Conservation (phyloP, 1,140 invertebrate genomes). For the Nephotettix cincticeps region DNA sequence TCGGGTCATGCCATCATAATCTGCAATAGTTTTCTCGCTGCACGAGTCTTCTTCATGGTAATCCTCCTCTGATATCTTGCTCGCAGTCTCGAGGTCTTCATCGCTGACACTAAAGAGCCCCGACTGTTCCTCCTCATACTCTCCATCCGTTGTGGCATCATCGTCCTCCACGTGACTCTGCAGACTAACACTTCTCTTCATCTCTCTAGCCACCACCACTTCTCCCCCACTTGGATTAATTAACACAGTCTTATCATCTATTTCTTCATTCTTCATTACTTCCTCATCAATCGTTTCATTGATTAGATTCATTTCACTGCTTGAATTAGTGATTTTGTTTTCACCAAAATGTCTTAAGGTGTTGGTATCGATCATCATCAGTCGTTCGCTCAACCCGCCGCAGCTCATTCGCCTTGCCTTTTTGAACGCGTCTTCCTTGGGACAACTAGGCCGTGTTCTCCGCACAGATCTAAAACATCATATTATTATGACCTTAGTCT, state of each 20-base stretch:
- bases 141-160: constrained; percentile 17
- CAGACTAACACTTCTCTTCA: constrained; percentile 15
- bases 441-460: background rate
- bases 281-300: background rate
- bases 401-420: constrained; percentile 5
- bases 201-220: background rate
- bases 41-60: constrained; percentile 6
- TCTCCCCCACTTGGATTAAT: background rate
- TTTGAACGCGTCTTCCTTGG: background rate
- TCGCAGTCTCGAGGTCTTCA: background rate
- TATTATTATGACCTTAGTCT: too few relatives aligned
- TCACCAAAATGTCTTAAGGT: background rate
- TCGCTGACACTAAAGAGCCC: background rate
- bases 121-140: constrained; percentile 9
- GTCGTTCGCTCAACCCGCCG: background rate
- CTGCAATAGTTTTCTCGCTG: background rate
- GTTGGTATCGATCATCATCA: background rate
- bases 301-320: background rate
- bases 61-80: constrained; percentile 11
- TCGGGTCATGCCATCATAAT: background rate
- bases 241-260: constrained; percentile 6
- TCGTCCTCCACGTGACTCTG: constrained; percentile 23
- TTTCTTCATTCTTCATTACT: background rate
- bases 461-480: background rate
- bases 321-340: constrained; percentile 3